phyloP scores from a whole-genome alignment of 2,888 invertebrate species.

The Rhagophthalmus giganteus region DNA sequence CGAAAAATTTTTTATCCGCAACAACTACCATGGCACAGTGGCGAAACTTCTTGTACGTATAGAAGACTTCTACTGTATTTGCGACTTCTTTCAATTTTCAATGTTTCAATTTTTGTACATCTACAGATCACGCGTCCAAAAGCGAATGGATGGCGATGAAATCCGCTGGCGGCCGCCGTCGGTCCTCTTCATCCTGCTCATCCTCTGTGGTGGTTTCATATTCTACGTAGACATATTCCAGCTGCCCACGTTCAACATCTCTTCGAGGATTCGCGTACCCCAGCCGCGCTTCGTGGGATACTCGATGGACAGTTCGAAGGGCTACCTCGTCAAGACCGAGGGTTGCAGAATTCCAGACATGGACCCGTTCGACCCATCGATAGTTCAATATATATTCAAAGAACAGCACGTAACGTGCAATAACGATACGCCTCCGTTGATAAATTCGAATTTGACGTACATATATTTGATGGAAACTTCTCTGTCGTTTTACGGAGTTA shows the following conservation, averaged over 20 bases:
- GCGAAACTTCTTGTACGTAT: no score
- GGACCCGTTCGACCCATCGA: conserved; percentile 62
- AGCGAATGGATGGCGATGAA: conserved; percentile 34
- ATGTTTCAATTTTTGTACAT: no score
- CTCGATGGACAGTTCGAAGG: conserved; percentile 25
- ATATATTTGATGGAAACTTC: conserved; percentile 60
- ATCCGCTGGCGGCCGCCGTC: conserved; percentile 39
- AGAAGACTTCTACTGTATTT: no score
- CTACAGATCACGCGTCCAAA: conserved; percentile 12
- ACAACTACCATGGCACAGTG: no score
- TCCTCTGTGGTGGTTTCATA: conserved; percentile 40
- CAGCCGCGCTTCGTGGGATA: conserved; percentile 8
- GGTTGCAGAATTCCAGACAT: conserved; percentile 71
- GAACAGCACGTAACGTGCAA: conserved; percentile 60
- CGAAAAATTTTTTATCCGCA: no score
- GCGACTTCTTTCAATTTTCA: no score
- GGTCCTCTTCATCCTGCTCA: conserved; percentile 40
- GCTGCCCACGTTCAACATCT: conserved; percentile 33
- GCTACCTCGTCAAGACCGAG: conserved; percentile 58
- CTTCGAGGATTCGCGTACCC: neutral
- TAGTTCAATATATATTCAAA: conserved; percentile 59
- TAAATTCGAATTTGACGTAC: conserved; percentile 63
- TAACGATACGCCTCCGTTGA: conserved; percentile 56
- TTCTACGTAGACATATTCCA: conserved; percentile 47
- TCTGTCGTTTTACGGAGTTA: conserved; percentile 58